Evolutionary conservation across 1,140 invertebrate species (phyloP), one percentile per base, ranked within the genome.

Genomic region (Drosophila repleta): DNA sequence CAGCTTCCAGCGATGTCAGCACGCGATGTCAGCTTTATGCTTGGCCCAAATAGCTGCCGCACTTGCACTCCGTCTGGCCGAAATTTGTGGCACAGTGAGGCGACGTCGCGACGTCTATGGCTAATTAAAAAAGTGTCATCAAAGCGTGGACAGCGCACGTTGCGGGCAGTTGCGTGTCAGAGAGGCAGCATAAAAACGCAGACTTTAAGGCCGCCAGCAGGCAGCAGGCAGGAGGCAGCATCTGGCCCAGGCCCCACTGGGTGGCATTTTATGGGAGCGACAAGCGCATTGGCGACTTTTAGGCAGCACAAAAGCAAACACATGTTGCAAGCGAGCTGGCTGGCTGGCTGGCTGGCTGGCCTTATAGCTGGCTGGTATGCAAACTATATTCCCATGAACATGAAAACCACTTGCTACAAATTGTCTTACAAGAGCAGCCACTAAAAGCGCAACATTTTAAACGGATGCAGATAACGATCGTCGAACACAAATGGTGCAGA

Each of bases 401-500:
- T 88, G 83, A 72, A 83, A 85, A 88, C 83, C 84, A 88, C 83
- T 88, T 88, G 83, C 83, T 88, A 88, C 83, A 88, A 88, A 88
- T 88, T 88, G 83, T 88, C 76, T 80, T 83, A 88, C 83, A 88
- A 88, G 84, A 76, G 81, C 82, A 68, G 73, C 43, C 63, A 75
- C 61, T 67, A 65, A 70, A 69, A 69, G 81, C 74, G 67, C 62
- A 76, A 73, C 69, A 76, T 68, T 81, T 88, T 88, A 88, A 88
- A 88, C 83, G 83, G 83, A 88, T 88, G 83, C 83, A 88, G 83
- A 88, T 88, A 88, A 88, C 83, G 83, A 88, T 88, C 83, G 83
- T 88, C 83, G 83, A 88, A 88, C 83, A 88, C 83, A 88, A 88
- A 88, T 88, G 83, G 83, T 88, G 83, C 83, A 88, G 83, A 88